A percentile compares a stretch with the other conserved stretches of the same genome.
These are phyloP conservation scores for Lydus trimaculatus DNA, from an alignment of 2,888 invertebrate genomes.

Conservation along the genomic window DNA sequence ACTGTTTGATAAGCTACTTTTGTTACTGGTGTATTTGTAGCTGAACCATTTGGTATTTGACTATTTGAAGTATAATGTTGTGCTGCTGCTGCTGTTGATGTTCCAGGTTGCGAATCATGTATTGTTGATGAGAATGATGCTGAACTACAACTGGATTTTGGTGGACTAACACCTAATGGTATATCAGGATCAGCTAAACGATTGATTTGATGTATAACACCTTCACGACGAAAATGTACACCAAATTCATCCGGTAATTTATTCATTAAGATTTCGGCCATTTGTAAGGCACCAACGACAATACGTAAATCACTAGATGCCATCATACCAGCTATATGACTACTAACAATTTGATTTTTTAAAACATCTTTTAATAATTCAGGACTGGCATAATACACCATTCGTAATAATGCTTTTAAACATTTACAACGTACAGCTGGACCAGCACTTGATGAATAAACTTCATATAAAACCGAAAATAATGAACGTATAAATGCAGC, in stretches of 20 bases:
- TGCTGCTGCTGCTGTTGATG: conserved; percentile 37
- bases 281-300: conserved; percentile 95
- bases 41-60: conserved; percentile 56
- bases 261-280: conserved; percentile 96
- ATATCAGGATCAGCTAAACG: conserved; percentile 76
- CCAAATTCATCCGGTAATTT: conserved; percentile 95
- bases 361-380: conserved; percentile 81
- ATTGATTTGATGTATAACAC: conserved; percentile 89
- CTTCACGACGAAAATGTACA: conserved; percentile 95
- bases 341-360: conserved; percentile 83
- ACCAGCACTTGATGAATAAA: conserved; percentile 97
- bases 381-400: conserved; percentile 94
- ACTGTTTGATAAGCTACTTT: conserved; percentile 61
- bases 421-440: conserved; percentile 98
- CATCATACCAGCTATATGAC: conserved; percentile 98
- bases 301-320: conserved; percentile 96
- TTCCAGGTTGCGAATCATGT: conserved; percentile 60
- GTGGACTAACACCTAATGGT: conserved; percentile 65
- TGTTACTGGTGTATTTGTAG: conserved; percentile 43
- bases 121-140: conserved; percentile 63
- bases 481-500: conserved; percentile 75
- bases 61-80: neutral
- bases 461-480: conserved; percentile 95
- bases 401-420: conserved; percentile 91
- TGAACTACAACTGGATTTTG: conserved; percentile 64